These are phyloP conservation scores for Oreochromis spilurus DNA, from an alignment of 2,113 vertebrate genomes.

Conservation along the genomic window DNA sequence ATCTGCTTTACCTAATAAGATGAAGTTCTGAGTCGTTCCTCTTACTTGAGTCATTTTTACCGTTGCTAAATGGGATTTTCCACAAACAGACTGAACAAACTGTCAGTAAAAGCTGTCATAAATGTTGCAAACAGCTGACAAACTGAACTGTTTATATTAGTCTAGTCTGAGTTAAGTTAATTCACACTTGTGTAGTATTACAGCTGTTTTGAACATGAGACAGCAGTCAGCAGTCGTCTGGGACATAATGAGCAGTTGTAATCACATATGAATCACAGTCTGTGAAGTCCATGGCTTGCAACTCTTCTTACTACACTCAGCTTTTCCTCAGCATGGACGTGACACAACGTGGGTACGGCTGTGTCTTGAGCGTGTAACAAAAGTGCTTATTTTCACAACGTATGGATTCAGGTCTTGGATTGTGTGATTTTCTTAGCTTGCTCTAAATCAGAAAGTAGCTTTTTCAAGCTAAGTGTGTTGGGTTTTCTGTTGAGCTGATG, in stretches of 20 bases:
- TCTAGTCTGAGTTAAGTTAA: not conserved
- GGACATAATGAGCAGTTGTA: not conserved
- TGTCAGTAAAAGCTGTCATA: not conserved
- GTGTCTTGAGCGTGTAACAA: not conserved
- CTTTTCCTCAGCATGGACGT: not conserved
- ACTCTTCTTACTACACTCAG: not conserved
- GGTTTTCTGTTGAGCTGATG: not conserved
- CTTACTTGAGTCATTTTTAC: not conserved
- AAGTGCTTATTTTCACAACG: not conserved
- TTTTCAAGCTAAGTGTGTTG: not conserved
- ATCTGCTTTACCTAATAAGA: not conserved
- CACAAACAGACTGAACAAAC: not conserved
- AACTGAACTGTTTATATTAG: not conserved
- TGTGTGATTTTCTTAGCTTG: not conserved
- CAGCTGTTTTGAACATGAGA: not conserved
- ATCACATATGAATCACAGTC: not conserved
- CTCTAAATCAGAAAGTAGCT: not conserved
- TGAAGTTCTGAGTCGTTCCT: not conserved
- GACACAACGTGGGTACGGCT: not conserved
- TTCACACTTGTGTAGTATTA: not conserved
- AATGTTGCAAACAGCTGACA: not conserved
- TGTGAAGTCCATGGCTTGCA: not conserved
- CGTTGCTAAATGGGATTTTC: not conserved
- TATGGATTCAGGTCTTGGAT: not conserved
- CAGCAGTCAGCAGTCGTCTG: not conserved